Percentiles rank a stretch among this genome's conserved stretches.
phyloP scores from a whole-genome alignment of 2,797 vertebrate genomes.

The Spea hammondii region DNA sequence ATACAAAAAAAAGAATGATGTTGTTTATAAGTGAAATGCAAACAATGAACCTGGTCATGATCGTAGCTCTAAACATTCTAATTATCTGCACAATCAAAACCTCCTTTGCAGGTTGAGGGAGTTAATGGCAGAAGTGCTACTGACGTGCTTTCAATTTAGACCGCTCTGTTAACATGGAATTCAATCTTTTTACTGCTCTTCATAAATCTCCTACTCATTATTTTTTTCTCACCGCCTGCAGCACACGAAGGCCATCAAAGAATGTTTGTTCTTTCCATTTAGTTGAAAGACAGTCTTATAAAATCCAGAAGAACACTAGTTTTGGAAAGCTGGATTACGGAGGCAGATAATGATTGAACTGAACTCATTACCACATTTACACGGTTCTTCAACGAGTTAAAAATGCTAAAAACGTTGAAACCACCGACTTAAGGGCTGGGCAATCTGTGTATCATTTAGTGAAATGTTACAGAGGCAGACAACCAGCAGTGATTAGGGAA shows the following conservation, averaged over 20 bases:
- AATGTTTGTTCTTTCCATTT: conserved; percentile 35
- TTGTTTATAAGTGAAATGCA: not conserved
- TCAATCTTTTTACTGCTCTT: conserved; percentile 29
- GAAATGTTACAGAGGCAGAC: no score
- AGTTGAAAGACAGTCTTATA: conserved; percentile 19
- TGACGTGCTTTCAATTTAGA: conserved; percentile 21
- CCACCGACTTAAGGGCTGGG: no score
- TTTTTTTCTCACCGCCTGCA: conserved; percentile 12
- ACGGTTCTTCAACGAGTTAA: not conserved
- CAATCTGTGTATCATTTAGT: no score
- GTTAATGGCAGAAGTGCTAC: conserved; percentile 25
- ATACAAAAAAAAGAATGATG: not conserved
- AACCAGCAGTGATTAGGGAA: no score
- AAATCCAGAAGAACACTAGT: not conserved
- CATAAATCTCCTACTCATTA: conserved; percentile 48
- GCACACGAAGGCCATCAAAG: conserved; percentile 33
- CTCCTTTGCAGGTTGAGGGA: conserved; percentile 24
- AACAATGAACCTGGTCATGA: not conserved
- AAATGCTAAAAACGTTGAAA: not conserved
- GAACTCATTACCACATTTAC: not conserved
- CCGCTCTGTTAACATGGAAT: conserved; percentile 33
- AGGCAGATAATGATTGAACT: conserved; percentile 8
- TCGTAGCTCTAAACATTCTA: conserved; percentile 20
- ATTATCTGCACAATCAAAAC: conserved; percentile 24
- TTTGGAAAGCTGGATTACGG: conserved; percentile 6